Evolutionary conservation across 2,797 vertebrate species (phyloP).

Genomic region (Euthynnus affinis): DNA sequence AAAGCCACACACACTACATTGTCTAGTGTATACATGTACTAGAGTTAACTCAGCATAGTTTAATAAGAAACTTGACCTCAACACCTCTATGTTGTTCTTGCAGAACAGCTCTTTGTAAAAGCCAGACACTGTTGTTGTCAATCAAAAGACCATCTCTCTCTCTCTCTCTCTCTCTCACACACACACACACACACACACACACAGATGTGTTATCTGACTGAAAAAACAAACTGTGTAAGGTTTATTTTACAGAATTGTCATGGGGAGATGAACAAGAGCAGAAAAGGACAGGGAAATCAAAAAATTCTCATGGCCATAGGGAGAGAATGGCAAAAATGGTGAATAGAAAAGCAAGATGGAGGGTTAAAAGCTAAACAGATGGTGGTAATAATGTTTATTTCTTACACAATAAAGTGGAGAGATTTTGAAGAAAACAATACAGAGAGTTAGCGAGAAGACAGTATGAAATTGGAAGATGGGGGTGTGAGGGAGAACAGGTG

Average conservation of each 20-base stretch:
- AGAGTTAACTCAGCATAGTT: neutral
- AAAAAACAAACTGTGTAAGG: slow-evolving; percentile 15
- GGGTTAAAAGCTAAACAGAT: slow-evolving; percentile 23
- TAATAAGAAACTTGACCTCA: neutral
- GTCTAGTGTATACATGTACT: neutral
- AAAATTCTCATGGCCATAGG: neutral
- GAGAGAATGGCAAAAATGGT: neutral
- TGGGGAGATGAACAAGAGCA: slow-evolving; percentile 5
- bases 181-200: neutral
- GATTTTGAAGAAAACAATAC: slow-evolving; percentile 32
- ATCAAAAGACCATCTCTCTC: neutral
- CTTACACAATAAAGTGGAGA: neutral
- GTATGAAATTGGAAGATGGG: neutral
- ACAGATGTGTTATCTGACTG: neutral
- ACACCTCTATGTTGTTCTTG: neutral
- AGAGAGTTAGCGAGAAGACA: neutral
- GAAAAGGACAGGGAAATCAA: slow-evolving; percentile 19
- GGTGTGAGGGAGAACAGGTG: neutral
- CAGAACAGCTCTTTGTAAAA: slow-evolving; percentile 5
- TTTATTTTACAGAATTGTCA: slow-evolving; percentile 15
- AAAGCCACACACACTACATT: neutral
- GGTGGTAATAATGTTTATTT: slow-evolving; percentile 14
- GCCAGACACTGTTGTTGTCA: neutral
- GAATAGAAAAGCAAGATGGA: neutral
- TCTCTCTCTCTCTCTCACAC: too few species aligned